These are phyloP conservation scores for Poeciliopsis turneri DNA, from an alignment of 2,797 vertebrate species.

Conservation along the genomic window DNA sequence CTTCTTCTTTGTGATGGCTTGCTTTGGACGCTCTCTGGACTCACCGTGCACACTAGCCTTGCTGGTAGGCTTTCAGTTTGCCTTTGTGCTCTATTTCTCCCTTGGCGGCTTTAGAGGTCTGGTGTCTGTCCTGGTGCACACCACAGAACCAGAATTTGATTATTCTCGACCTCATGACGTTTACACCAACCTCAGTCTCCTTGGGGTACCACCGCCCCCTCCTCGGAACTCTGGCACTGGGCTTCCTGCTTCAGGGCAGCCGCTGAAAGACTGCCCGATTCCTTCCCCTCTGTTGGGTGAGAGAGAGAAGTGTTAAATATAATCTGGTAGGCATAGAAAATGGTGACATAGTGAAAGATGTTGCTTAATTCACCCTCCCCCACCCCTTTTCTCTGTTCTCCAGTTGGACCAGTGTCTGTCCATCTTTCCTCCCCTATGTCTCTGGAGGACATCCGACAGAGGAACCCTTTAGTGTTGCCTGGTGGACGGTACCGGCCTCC, in stretches of 20 bases:
- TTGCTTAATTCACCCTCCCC: background rate
- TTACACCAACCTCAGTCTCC: slow-evolving; percentile 92
- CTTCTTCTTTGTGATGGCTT: slow-evolving; percentile 71
- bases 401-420: slow-evolving; percentile 93
- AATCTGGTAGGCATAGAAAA: background rate
- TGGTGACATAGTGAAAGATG: background rate
- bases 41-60: slow-evolving; percentile 91
- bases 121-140: slow-evolving; percentile 88
- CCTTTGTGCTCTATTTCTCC: slow-evolving; percentile 96
- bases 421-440: slow-evolving; percentile 85
- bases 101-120: slow-evolving; percentile 92
- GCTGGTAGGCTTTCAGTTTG: slow-evolving; percentile 94
- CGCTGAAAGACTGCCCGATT: slow-evolving; percentile 85
- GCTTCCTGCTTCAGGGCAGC: slow-evolving; percentile 61
- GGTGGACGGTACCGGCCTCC: slow-evolving; percentile 89
- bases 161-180: slow-evolving; percentile 93
- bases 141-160: slow-evolving; percentile 86
- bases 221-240: slow-evolving; percentile 66
- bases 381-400: slow-evolving; percentile 9
- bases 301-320: slow-evolving; percentile 48
- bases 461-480: slow-evolving; percentile 85
- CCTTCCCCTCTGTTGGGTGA: slow-evolving; percentile 90
- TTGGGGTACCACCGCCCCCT: slow-evolving; percentile 77
- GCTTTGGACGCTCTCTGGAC: slow-evolving; percentile 81
- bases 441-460: slow-evolving; percentile 86